Base-by-base conservation (phyloP, 2,888 invertebrate species). In the Eupelmus urozonus region DNA sequence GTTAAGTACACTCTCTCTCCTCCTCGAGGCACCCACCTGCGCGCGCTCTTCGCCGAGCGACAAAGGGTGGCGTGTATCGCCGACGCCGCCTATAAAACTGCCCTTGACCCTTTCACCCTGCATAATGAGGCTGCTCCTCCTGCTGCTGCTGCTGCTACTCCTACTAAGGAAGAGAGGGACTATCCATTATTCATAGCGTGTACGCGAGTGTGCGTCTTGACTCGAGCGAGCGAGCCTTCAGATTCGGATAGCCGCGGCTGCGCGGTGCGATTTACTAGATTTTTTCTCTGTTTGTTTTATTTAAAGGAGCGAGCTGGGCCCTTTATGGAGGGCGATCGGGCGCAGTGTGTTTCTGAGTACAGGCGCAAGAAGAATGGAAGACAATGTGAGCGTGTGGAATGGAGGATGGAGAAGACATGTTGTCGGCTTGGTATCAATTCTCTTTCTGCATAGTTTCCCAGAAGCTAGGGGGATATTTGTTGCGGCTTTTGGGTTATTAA, bases 131-230 rank as follows among this genome's bases (percentile, higher is more conserved):
- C 83, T 83, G 79, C 34, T 34, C 34, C 9, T 34, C 34, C 9
- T 34, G 3, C 34, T 34, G 34, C 3, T 34, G 3, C 34, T 34
- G 3, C 9, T 3, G 34, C 34, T 34, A 34, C 34, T 34, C 9
- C 9, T 34, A 9, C 34, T 49, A 82, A n/a, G 7, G 25, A 51
- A 60, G 57, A 67, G 20, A 59, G 59, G 76, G 65, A 76, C 81
- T 82, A 86, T 87, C 86, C 86, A 87, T 87, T 87, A 87, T 87
- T 87, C 87, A 87, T 87, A 85, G 84, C 83, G 84, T 85, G 80
- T 80, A 84, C 84, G 85, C 16, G 45, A 2, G 16, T 45, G 13
- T 45, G 16, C 45, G 9, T 16, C 7, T 7, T 45, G 16, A 13
- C 45, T 16, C 16, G 45, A 16, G 2, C 13, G 45, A 16, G 9